phyloP scores from a whole-genome alignment of 2,797 vertebrate genomes.

The Lindbergichthys nudifrons region DNA sequence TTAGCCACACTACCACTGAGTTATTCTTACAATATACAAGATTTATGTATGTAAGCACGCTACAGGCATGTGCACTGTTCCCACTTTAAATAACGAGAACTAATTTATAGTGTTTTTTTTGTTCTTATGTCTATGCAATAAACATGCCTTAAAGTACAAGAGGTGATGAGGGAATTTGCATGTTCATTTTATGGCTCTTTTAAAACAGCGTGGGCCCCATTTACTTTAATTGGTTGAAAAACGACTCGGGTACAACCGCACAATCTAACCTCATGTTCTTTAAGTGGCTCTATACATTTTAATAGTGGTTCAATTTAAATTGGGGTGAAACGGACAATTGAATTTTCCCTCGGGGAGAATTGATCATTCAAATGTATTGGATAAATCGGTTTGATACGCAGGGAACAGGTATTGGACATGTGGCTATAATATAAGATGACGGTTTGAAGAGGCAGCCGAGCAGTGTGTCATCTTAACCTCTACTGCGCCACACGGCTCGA shows the following conservation, averaged over 20 bases:
- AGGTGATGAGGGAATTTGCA: constrained; percentile 12
- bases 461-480: constrained; percentile 11
- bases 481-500: background rate
- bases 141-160: background rate
- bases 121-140: constrained; percentile 16
- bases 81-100: constrained; percentile 13
- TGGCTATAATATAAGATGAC: background rate
- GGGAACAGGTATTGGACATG: background rate
- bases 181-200: constrained; percentile 28
- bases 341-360: background rate
- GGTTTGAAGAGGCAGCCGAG: background rate
- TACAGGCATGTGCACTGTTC: background rate
- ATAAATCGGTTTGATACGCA: background rate
- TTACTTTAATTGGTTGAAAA: constrained; percentile 18
- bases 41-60: background rate
- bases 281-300: constrained; percentile 19
- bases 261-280: constrained; percentile 16
- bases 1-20: background rate
- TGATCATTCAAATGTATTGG: constrained; percentile 1
- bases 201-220: constrained; percentile 7
- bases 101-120: constrained; percentile 10
- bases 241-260: constrained; percentile 6
- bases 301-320: constrained; percentile 11
- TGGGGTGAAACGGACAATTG: background rate
- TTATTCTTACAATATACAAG: background rate